Conservation (phyloP, 2,888 invertebrate genomes). For the Liopterus haemorrhoidalis region DNA sequence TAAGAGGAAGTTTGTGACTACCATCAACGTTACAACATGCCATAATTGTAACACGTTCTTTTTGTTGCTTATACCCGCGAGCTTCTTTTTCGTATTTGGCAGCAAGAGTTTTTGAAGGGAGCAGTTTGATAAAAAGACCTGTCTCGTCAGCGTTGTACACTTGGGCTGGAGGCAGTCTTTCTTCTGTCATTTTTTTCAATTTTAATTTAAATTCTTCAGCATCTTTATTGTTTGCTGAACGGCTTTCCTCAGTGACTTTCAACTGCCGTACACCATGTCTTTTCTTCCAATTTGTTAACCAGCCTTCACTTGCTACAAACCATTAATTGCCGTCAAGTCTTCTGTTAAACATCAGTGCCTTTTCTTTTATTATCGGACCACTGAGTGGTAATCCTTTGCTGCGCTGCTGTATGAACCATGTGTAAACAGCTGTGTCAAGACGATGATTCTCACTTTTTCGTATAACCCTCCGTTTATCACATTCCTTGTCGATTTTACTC, state of each 20-base stretch:
- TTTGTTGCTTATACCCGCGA: constrained; percentile 27
- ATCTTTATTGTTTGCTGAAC: constrained; percentile 24
- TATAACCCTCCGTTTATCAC: too few relatives aligned
- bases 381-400: too few relatives aligned
- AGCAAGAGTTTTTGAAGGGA: constrained; percentile 29
- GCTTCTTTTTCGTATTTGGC: constrained; percentile 23
- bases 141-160: constrained; percentile 32
- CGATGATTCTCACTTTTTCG: too few relatives aligned
- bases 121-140: constrained; percentile 29
- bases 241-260: constrained; percentile 25
- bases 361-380: too few relatives aligned
- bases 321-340: too few relatives aligned
- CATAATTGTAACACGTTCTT: constrained; percentile 29
- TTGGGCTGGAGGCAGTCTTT: constrained; percentile 26
- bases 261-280: constrained; percentile 24
- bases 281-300: constrained; percentile 23
- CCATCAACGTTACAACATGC: constrained; percentile 31
- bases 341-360: too few relatives aligned
- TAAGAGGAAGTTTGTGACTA: constrained; percentile 27
- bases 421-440: too few relatives aligned
- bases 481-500: too few relatives aligned
- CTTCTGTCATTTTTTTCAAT: constrained; percentile 23
- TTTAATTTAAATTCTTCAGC: constrained; percentile 18
- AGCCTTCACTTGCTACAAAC: too few relatives aligned
- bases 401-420: too few relatives aligned